Evolutionary conservation across 2,113 vertebrate species (phyloP).

Genomic region (Columbina picui): DNA sequence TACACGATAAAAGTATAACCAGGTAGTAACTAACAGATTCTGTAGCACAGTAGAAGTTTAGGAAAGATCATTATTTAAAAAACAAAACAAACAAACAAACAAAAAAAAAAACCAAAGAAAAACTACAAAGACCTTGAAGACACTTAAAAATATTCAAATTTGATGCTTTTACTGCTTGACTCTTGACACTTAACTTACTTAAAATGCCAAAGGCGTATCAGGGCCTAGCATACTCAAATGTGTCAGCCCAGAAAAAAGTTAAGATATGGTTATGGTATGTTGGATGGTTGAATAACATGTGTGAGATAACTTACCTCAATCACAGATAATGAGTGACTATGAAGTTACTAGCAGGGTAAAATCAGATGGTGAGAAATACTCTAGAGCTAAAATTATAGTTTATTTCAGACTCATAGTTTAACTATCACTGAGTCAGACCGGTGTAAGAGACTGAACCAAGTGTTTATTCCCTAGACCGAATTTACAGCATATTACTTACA

Average conservation of each 20-base stretch:
- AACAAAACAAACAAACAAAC: not conserved
- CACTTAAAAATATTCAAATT: not conserved
- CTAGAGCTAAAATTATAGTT: not conserved
- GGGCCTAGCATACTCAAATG: fast-evolving
- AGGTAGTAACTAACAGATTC: not conserved
- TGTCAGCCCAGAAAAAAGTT: not conserved
- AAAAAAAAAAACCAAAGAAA: not conserved
- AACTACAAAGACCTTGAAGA: not conserved
- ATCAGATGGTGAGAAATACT: not conserved
- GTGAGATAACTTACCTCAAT: not conserved
- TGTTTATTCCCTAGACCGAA: not conserved
- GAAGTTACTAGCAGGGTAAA: not conserved
- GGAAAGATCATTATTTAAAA: not conserved
- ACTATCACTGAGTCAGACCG: not conserved
- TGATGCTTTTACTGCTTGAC: not conserved
- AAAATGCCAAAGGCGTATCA: not conserved
- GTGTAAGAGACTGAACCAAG: not conserved
- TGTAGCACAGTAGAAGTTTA: not conserved
- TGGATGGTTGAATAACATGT: not conserved
- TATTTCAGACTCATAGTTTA: not conserved
- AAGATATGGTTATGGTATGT: not conserved
- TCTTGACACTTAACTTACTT: not conserved
- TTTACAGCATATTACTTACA: not conserved
- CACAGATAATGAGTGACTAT: not conserved
- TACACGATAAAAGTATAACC: not conserved